Percentiles rank a stretch among this genome's conserved stretches.
These are phyloP conservation scores for Melanocharis versteri DNA, from an alignment of 2,113 vertebrate species.

Conservation along the genomic window DNA sequence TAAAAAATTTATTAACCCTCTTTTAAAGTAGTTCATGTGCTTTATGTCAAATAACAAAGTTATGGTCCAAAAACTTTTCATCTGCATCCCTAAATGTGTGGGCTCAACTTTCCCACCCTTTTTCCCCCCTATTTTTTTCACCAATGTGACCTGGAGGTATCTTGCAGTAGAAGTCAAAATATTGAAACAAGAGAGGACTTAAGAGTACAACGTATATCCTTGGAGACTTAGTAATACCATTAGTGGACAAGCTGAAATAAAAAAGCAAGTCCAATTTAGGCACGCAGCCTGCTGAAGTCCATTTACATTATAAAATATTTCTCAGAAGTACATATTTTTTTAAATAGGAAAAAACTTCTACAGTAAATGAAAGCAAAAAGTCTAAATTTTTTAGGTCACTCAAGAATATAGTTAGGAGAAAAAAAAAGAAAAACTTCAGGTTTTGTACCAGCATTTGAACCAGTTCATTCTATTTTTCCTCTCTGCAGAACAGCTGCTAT, in stretches of 20 bases:
- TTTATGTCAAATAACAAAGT: not conserved
- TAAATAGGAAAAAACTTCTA: constrained; percentile 8
- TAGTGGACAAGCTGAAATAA: constrained; percentile 64
- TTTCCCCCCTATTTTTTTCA: not conserved
- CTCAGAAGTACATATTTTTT: constrained; percentile 70
- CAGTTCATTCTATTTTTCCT: not conserved
- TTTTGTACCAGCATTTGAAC: not conserved
- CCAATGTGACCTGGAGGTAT: constrained; percentile 47
- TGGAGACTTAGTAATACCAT: constrained; percentile 65
- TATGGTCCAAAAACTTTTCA: not conserved
- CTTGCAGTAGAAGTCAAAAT: constrained; percentile 49
- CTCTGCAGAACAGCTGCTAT: not conserved
- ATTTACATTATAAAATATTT: constrained; percentile 71
- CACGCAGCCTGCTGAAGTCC: constrained; percentile 40
- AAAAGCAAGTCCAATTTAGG: constrained; percentile 19
- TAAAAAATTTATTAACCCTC: not conserved
- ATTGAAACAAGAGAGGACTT: constrained; percentile 39
- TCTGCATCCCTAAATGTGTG: not conserved
- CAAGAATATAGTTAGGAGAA: not conserved
- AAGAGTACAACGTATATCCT: constrained; percentile 46
- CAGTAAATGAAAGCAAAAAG: not conserved
- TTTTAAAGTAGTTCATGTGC: not conserved
- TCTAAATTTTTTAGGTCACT: constrained; percentile 10
- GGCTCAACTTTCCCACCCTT: not conserved
- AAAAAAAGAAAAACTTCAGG: not conserved